These are phyloP conservation scores for Ennomos erosarius DNA, from an alignment of 2,888 invertebrate species.

Conservation along the genomic window DNA sequence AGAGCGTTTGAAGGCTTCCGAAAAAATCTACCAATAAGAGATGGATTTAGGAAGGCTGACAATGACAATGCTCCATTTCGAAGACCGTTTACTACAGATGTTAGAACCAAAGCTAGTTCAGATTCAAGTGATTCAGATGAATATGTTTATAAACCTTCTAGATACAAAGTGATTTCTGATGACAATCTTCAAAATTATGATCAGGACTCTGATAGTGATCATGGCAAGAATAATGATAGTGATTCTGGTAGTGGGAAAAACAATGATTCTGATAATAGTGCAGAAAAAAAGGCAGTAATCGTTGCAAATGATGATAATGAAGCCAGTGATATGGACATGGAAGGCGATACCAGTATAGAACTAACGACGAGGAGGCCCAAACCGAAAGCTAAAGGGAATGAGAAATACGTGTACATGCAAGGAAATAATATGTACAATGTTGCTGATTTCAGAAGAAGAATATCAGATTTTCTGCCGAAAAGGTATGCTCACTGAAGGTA, in stretches of 20 bases:
- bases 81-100: too few relatives aligned
- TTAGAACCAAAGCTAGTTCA: too few relatives aligned
- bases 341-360: too few relatives aligned
- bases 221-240: neutral
- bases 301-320: too few relatives aligned
- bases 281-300: too few relatives aligned
- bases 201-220: neutral
- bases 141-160: neutral
- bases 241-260: neutral
- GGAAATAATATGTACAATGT: slow-evolving; percentile 29
- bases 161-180: slow-evolving; percentile 12
- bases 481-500: slow-evolving; percentile 25
- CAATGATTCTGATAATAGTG: too few relatives aligned
- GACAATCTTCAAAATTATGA: neutral
- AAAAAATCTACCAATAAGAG: too few relatives aligned
- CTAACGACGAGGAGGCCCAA: neutral
- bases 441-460: slow-evolving; percentile 42
- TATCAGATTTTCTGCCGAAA: slow-evolving; percentile 64
- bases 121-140: neutral
- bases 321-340: too few relatives aligned
- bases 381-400: neutral
- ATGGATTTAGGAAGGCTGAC: too few relatives aligned
- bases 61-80: too few relatives aligned
- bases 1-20: too few relatives aligned
- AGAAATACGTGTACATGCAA: slow-evolving; percentile 37